phyloP scores from a whole-genome alignment of 2,888 invertebrate species.

The Hirtodrosophila cameraria region DNA sequence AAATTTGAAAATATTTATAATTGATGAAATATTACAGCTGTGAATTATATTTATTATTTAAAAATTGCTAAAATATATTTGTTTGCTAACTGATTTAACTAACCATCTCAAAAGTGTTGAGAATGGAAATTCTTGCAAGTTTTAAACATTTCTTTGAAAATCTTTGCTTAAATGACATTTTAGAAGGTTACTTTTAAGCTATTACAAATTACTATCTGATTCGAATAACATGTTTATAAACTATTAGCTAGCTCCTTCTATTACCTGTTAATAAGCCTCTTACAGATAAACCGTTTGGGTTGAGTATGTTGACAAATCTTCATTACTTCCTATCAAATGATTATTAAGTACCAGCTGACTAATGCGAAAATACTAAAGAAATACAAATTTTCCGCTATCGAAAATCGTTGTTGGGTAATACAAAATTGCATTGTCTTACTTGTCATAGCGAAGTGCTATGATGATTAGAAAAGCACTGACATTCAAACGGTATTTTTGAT shows the following conservation, averaged over 20 bases:
- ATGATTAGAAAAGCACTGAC: slow-evolving; percentile 47
- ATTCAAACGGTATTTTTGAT: slow-evolving; percentile 15
- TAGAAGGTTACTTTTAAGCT: slow-evolving; percentile 34
- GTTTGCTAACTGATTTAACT: too few species aligned
- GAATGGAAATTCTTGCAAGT: too few species aligned
- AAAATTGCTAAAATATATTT: too few species aligned
- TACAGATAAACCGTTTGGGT: slow-evolving; percentile 7
- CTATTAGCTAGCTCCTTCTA: not conserved
- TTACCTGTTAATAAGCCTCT: slow-evolving; percentile 20
- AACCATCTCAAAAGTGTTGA: too few species aligned
- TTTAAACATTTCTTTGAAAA: too few species aligned
- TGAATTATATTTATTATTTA: too few species aligned
- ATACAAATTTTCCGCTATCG: slow-evolving; percentile 37
- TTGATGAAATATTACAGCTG: too few species aligned
- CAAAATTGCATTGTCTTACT: slow-evolving; percentile 25
- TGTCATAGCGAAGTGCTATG: slow-evolving; percentile 31
- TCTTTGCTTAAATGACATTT: slow-evolving; percentile 22
- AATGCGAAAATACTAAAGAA: slow-evolving; percentile 22
- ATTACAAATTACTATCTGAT: not conserved
- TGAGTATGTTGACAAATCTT: slow-evolving; percentile 10
- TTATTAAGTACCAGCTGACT: slow-evolving; percentile 36
- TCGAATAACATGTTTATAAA: slow-evolving; percentile 11
- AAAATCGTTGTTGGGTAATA: slow-evolving; percentile 33
- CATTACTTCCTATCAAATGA: slow-evolving; percentile 38
- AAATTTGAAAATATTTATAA: too few species aligned